A percentile compares a stretch with the other conserved stretches of the same genome.
Conservation (phyloP, 2,113 vertebrate genomes). For the Lanius ludovicianus region DNA sequence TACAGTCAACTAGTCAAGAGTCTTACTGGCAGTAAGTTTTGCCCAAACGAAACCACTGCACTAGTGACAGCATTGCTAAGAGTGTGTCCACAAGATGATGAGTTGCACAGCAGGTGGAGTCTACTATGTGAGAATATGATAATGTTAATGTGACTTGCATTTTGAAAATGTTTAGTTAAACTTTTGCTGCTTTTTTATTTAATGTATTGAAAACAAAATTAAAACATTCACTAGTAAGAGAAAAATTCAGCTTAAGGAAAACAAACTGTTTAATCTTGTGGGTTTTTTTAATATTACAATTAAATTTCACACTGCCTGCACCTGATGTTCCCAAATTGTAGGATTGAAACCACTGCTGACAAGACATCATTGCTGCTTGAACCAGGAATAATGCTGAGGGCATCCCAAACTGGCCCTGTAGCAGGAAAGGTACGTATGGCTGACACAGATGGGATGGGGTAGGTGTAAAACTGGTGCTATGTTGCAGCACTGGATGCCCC, state of each 20-base stretch:
- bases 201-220: conserved; percentile 25
- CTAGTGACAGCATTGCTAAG: conserved; percentile 63
- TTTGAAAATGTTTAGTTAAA: neutral
- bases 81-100: conserved; percentile 44
- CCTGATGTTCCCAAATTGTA: neutral
- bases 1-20: conserved; percentile 64
- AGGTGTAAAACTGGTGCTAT: neutral
- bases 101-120: conserved; percentile 72
- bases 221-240: neutral
- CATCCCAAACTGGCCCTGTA: neutral
- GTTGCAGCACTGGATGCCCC: neutral
- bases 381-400: too few relatives aligned
- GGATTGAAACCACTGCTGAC: neutral
- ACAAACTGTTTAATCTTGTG: neutral
- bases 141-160: conserved; percentile 77
- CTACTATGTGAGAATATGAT: conserved; percentile 81
- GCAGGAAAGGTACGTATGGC: neutral
- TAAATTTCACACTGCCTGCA: neutral
- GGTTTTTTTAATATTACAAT: neutral
- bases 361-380: neutral
- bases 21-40: conserved; percentile 83
- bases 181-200: neutral
- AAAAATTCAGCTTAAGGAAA: neutral
- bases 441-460: neutral
- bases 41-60: conserved; percentile 62